Evolutionary conservation across 2,113 vertebrate genomes (phyloP).

Genomic region (Euleptes europaea): DNA sequence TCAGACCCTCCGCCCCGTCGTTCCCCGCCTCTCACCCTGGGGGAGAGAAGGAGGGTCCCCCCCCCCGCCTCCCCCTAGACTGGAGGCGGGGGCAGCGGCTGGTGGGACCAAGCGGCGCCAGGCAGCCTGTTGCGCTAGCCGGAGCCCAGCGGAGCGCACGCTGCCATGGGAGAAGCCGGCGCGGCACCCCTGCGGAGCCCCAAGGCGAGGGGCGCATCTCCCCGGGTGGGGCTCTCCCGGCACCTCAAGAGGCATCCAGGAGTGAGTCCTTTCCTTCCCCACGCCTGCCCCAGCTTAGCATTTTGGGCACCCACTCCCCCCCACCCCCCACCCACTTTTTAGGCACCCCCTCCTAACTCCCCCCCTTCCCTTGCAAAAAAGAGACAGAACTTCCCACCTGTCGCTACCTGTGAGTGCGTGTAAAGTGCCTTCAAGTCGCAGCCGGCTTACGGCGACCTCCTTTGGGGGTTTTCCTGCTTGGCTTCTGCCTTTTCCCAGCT

Average conservation of each 20-base stretch:
- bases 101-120: background rate
- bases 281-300: fast-evolving
- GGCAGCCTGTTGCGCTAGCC: background rate
- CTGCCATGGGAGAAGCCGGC: background rate
- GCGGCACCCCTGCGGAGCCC: background rate
- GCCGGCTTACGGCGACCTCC: too few relatives aligned
- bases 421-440: too few relatives aligned
- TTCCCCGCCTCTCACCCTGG: slow-evolving; percentile 15
- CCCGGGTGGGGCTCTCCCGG: slow-evolving; percentile 25
- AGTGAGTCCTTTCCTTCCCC: slow-evolving; percentile 39
- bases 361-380: too few relatives aligned
- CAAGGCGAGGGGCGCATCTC: slow-evolving; percentile 22
- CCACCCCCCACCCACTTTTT: fast-evolving
- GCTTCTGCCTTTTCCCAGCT: background rate
- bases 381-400: too few relatives aligned
- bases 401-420: too few relatives aligned
- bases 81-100: slow-evolving; percentile 17
- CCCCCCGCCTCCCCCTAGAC: background rate
- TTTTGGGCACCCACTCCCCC: too few relatives aligned
- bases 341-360: background rate
- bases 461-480: fast-evolving
- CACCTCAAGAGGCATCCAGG: slow-evolving; percentile 53
- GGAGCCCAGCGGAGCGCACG: background rate
- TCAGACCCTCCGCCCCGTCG: background rate
- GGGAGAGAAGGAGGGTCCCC: background rate